These are phyloP conservation scores for Limosa lapponica DNA, from an alignment of 2,797 vertebrate species.

Conservation along the genomic window DNA sequence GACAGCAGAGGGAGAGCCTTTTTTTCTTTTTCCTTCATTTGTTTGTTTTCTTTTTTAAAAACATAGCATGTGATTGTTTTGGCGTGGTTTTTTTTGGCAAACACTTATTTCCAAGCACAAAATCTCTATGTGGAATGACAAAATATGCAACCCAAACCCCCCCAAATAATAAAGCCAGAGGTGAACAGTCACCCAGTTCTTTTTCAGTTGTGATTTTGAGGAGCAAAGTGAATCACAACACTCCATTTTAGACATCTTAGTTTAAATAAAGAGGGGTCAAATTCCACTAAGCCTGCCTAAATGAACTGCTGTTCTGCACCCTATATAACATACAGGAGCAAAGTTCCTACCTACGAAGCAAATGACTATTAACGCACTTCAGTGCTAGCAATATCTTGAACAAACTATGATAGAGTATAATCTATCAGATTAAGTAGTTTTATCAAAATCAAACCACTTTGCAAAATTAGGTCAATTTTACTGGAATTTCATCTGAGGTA, in stretches of 20 bases:
- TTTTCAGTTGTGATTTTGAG: not conserved
- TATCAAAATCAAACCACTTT: not conserved
- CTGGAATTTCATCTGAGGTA: not conserved
- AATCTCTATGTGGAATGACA: not conserved
- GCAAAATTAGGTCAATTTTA: not conserved
- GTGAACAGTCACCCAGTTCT: not conserved
- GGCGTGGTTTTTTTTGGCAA: not conserved
- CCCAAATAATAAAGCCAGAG: not conserved
- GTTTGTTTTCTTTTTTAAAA: not conserved
- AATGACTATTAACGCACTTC: not conserved
- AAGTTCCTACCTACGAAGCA: not conserved
- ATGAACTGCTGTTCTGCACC: not conserved
- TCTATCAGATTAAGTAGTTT: not conserved
- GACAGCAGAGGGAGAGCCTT: not conserved
- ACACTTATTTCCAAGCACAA: not conserved
- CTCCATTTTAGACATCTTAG: not conserved
- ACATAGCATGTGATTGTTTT: not conserved
- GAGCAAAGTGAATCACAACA: not conserved
- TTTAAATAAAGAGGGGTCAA: not conserved
- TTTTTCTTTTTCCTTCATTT: not conserved
- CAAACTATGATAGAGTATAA: not conserved
- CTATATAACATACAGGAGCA: not conserved
- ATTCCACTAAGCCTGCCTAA: not conserved
- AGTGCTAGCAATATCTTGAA: not conserved
- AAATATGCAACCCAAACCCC: fast-evolving